Base-by-base conservation (phyloP, 2,888 invertebrate genomes). In the Heliconius erato region DNA sequence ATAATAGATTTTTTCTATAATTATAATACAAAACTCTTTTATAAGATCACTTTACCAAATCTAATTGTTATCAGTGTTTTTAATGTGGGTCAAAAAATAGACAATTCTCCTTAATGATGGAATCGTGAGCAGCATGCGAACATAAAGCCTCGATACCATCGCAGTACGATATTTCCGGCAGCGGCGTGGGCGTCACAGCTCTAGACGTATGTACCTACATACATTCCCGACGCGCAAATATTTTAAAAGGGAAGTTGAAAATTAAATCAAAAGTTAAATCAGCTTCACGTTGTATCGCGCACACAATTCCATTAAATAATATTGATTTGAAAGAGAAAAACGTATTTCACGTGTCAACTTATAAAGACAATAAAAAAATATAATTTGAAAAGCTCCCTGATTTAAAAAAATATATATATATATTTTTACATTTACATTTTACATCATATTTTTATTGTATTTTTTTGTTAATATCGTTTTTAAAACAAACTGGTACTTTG, bases 31-130 rank as follows among this genome's bases (percentile, higher is more conserved):
- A 35, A 63, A 40, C 7, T 63, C 59, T 59, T 59, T n/a, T 76
- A 76, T 35, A 76, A 76, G 76, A 76, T 59, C 63, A 26, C 63
- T 76, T 44, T 79, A 85, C 82, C 83, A 90, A 90, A 90, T 89
- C 89, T 89, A 86, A 89, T 90, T 90, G 88, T 92, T 94, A 93
- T 93, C 92, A 89, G 89, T 87, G 92, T 92, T 92, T 92, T 91
- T 91, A 91, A 89, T 85, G 89, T 90, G 88, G 89, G 86, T 90
- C 88, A 90, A 93, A 92, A 93, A 93, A 92, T 91, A 91, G 87
- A 92, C 91, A 94, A 91, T 91, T 92, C 90, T 87, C 89, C 90
- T 92, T 95, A 95, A 95, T 94, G 95, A 92, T 93, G 89, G 91
- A 95, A 91, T 95, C 95, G 95, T 95, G 95, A 89, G 87, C 90